Conservation (phyloP, 2,888 invertebrate genomes). For the Hedya salicella region DNA sequence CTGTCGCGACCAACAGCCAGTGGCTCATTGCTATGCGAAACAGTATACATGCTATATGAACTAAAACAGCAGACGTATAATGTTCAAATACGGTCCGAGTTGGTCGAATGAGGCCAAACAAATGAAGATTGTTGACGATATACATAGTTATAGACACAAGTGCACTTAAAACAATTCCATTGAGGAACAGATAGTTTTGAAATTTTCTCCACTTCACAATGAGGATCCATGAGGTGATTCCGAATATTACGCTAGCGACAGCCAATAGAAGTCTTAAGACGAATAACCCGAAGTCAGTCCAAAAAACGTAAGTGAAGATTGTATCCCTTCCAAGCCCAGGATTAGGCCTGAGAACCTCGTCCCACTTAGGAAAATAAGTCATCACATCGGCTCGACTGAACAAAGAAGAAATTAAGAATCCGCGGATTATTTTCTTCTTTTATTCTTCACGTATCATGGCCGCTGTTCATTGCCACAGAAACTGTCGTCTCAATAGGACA, state of each 20-base stretch:
- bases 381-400: not conserved
- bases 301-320: not conserved
- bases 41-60: not conserved
- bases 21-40: slow-evolving; percentile 16
- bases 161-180: not conserved
- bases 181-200: slow-evolving; percentile 13
- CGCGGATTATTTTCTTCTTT: not conserved
- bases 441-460: not conserved
- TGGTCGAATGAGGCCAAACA: not conserved
- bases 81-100: not conserved
- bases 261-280: not conserved
- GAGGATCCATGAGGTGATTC: slow-evolving; percentile 4
- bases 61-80: not conserved
- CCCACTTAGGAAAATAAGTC: not conserved
- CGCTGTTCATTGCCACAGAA: not conserved
- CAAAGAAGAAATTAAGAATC: not conserved
- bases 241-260: slow-evolving; percentile 6
- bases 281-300: not conserved
- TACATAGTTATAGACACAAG: not conserved
- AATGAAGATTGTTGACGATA: not conserved
- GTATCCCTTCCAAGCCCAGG: not conserved
- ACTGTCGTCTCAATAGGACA: too few species aligned
- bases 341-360: not conserved
- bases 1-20: slow-evolving; percentile 22
- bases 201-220: slow-evolving; percentile 19